Conservation (phyloP, 2,113 vertebrate species). For the Emydocephalus ijimae region DNA sequence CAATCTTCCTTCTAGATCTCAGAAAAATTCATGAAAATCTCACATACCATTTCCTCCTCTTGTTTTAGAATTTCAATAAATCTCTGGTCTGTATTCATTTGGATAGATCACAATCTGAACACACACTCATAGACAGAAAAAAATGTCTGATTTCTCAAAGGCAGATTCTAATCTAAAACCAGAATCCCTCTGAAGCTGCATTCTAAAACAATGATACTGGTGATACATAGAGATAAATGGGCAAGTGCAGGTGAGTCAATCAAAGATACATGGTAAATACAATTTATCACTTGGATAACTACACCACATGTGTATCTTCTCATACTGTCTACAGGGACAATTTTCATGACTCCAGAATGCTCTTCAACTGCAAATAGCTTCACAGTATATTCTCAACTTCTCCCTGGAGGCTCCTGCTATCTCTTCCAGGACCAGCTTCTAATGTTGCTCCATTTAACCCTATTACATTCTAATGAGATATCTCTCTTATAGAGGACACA, state of each 20-base stretch:
- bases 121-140: not conserved
- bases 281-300: conserved; percentile 33
- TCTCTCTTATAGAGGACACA: not conserved
- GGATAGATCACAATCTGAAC: not conserved
- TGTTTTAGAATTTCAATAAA: not conserved
- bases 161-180: conserved; percentile 5
- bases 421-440: conserved; percentile 25
- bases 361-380: conserved; percentile 16
- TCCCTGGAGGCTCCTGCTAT: conserved; percentile 5
- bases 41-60: not conserved
- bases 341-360: conserved; percentile 15
- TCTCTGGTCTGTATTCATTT: accelerated
- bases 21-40: not conserved
- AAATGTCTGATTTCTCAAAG: not conserved
- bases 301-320: not conserved
- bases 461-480: conserved; percentile 19
- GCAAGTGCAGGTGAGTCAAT: conserved; percentile 15
- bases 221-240: conserved; percentile 7
- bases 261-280: conserved; percentile 17
- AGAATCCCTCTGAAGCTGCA: not conserved
- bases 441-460: conserved; percentile 24
- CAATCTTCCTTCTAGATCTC: not conserved
- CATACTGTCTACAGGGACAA: conserved; percentile 5
- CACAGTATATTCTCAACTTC: conserved; percentile 8
- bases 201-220: not conserved